Percentiles rank a stretch among this genome's conserved stretches.
phyloP scores from a whole-genome alignment of 2,797 vertebrate genomes.

The Malurus leucopterus region DNA sequence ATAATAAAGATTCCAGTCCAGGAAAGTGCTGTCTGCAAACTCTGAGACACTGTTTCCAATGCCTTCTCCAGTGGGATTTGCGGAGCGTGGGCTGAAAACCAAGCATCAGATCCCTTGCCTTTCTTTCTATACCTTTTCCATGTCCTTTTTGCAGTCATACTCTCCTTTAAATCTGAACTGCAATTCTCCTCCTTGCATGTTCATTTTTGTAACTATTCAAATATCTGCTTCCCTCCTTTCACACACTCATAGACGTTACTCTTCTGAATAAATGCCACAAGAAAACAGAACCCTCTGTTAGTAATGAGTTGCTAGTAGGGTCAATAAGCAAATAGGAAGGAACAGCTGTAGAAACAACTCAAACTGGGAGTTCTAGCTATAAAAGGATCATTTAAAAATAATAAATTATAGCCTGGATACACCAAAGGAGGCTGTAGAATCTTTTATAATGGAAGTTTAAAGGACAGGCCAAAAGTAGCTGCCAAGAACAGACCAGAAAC shows the following conservation, averaged over 20 bases:
- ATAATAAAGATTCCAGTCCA: not conserved
- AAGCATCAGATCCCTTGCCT: not conserved
- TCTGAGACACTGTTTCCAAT: not conserved
- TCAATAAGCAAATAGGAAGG: conserved; percentile 33
- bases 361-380: not conserved
- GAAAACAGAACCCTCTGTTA: conserved; percentile 16
- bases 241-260: not conserved
- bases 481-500: not conserved
- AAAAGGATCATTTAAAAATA: conserved; percentile 7
- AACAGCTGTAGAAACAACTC: conserved; percentile 37
- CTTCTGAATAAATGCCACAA: not conserved
- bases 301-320: not conserved
- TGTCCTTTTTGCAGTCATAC: not conserved
- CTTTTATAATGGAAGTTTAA: not conserved
- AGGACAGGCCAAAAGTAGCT: not conserved
- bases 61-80: not conserved
- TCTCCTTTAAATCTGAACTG: not conserved
- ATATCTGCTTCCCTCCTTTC: not conserved
- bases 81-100: not conserved
- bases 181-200: not conserved
- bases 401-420: not conserved
- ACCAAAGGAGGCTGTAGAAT: not conserved
- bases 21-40: not conserved
- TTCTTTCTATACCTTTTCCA: not conserved
- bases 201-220: not conserved